phyloP scores from a whole-genome alignment of 2,113 vertebrate species.

The Pantherophis guttatus region DNA sequence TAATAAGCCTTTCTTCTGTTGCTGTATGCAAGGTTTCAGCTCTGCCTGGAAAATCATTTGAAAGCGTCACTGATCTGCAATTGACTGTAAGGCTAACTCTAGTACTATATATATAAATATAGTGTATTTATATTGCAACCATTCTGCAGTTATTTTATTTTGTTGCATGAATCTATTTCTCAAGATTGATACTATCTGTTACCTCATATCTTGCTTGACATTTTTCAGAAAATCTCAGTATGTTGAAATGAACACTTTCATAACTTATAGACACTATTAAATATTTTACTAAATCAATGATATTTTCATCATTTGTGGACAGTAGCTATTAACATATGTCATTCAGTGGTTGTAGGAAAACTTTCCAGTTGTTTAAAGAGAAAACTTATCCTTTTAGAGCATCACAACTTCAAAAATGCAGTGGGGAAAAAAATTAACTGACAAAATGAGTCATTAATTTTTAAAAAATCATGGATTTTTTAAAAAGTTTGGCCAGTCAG shows the following conservation, averaged over 20 bases:
- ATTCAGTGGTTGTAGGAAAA: neutral
- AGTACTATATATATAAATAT: neutral
- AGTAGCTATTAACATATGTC: neutral
- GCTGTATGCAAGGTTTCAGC: neutral
- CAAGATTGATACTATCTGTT: neutral
- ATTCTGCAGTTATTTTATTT: neutral
- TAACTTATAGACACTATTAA: no score
- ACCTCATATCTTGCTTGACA: neutral
- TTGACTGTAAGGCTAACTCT: fast-evolving
- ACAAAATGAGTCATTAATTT: neutral
- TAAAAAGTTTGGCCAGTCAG: neutral
- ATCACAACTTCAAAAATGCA: neutral
- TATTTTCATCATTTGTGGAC: neutral
- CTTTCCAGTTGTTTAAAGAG: neutral
- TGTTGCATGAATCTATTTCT: neutral
- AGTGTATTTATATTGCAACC: neutral
- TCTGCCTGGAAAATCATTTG: fast-evolving
- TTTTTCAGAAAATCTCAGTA: neutral
- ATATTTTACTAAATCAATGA: neutral
- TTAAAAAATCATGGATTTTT: neutral
- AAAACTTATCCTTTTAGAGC: neutral
- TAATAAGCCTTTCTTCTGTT: slow-evolving; percentile 4
- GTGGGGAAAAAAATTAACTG: neutral
- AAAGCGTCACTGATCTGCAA: neutral
- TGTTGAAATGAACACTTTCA: neutral